Base-by-base conservation (phyloP, 2,888 invertebrate species). In the Liopterus haemorrhoidalis region DNA sequence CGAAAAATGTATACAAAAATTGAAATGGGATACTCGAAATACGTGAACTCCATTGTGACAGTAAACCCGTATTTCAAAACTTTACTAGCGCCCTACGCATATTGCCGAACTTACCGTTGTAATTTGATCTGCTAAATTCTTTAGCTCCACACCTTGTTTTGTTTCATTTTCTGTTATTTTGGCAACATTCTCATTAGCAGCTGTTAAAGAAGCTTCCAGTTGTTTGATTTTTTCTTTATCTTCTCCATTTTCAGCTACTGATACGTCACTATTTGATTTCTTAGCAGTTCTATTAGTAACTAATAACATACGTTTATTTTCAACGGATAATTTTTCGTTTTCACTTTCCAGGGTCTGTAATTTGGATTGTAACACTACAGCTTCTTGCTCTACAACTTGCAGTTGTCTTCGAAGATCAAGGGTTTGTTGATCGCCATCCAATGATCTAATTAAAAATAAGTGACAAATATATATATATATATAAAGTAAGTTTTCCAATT, bases 341-440 rank as follows among this genome's bases (percentile, higher is more conserved):
- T 89, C 87, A 22, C 68, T 68, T 68, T 88, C 86, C 16, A 88
- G 65, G 21, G 71, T 73, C 59, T 79, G 78, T 12, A 79, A 76
- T 67, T 82, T 85, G 19, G 75, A 71, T 52, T 84, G 71, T 38
- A 86, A 67, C 37, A 82, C 76, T 40, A 71, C 71, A 2, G 82
- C 81, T 68, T 88, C 88, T 65, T 85, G 83, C 64, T 87, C 86
- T 40, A 85, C 78, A 1, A 82, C 73, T 68, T 84, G 82, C 31
- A 88, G 68, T 64, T 88, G 86, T 42, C 82, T 70, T 63, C 81
- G 82, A 32, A 83, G 62, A 64, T 87, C 85, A 6, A 84, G 67
- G 46, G 76, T 74, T 62, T 79, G 78, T 61, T 77, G 76, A 54
- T 80, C 80, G 46, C 72, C 67, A 61, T 79, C 79, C 46, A 78